Evolutionary conservation across 1,140 invertebrate species (phyloP), one percentile per base, ranked within the genome.

Genomic region (Procambarus clarkii): DNA sequence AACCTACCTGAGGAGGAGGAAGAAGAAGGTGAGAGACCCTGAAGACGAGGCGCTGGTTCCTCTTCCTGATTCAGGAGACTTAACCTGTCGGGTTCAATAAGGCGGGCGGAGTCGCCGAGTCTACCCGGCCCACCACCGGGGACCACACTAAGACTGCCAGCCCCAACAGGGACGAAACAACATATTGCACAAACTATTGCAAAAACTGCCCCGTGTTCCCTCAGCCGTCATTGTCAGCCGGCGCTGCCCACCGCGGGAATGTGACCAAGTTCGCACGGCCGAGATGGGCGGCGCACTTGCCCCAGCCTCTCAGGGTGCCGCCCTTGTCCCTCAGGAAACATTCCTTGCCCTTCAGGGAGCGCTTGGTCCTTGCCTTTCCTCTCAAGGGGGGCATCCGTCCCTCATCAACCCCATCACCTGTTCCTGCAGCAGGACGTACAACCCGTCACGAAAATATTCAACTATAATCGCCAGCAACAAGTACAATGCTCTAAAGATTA

Each of bases 151-250:
- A 83, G 60, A 13, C 50, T 46, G 24, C 81, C 79, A 34, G 60
- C 81, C 60, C n/a, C 81, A 34, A 54, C 2, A 69, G 58, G 34
- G 81, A 64, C 60, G 58, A 44, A 7, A 83, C 58, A 69, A 45
- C 60, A 83, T 83, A 50, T 83, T 83, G 81, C 81, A 83, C 45
- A 48, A 69, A 83, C 81, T 64, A 46, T 83, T 83, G 81, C 81
- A 83, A 83, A 83, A 83, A 83, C 81, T 82, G 50, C 60, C 69
- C 69, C 81, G 58, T 83, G 58, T 60, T 83, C n/a, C 81, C 81
- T 34, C 81, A 18, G 21, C 58, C 81, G 58, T 45, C 45, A 83
- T 71, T 83, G 81, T 83, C 69, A 21, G 58, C 44, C 58, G 44
- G 0, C 58, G 69, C 60, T 64, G 60, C 81, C 81, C 81, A 45